These are phyloP conservation scores for Bostrychus sinensis DNA, from an alignment of 2,113 vertebrate genomes.

Conservation along the genomic window DNA sequence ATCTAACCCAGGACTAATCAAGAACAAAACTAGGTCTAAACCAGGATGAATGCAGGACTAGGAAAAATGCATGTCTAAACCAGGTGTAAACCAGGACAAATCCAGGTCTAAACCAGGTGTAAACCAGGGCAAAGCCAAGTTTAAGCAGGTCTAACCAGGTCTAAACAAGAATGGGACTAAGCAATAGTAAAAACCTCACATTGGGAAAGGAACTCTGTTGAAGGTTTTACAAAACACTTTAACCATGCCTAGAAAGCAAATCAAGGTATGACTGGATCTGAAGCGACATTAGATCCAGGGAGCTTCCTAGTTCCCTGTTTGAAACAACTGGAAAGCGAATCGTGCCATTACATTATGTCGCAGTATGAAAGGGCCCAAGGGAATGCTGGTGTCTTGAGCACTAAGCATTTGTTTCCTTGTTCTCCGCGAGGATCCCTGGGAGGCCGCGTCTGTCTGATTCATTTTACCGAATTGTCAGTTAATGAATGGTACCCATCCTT, in stretches of 20 bases:
- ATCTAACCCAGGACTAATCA: slow-evolving; percentile 15
- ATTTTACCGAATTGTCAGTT: slow-evolving; percentile 62
- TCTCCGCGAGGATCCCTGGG: slow-evolving; percentile 56
- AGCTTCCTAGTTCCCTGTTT: slow-evolving; percentile 55
- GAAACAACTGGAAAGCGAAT: slow-evolving; percentile 59
- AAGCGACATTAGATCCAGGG: slow-evolving; percentile 40
- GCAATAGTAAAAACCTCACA: neutral
- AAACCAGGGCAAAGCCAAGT: neutral
- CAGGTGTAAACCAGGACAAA: neutral
- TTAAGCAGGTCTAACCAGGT: too few relatives aligned
- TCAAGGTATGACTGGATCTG: slow-evolving; percentile 32
- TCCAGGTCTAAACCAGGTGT: neutral
- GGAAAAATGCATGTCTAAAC: neutral
- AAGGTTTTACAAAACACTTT: slow-evolving; percentile 39
- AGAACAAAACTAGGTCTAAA: too few relatives aligned
- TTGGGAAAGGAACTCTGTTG: slow-evolving; percentile 14
- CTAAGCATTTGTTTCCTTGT: slow-evolving; percentile 60
- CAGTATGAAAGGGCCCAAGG: slow-evolving; percentile 29
- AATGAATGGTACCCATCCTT: slow-evolving; percentile 64
- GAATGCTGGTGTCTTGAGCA: slow-evolving; percentile 57
- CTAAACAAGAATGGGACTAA: neutral
- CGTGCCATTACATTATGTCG: slow-evolving; percentile 48
- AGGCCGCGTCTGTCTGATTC: slow-evolving; percentile 67
- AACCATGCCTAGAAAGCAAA: slow-evolving; percentile 36
- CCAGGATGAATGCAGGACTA: neutral